These are phyloP conservation scores for Sciurus carolinensis DNA, from an alignment of 2,797 vertebrate species.

Conservation along the genomic window DNA sequence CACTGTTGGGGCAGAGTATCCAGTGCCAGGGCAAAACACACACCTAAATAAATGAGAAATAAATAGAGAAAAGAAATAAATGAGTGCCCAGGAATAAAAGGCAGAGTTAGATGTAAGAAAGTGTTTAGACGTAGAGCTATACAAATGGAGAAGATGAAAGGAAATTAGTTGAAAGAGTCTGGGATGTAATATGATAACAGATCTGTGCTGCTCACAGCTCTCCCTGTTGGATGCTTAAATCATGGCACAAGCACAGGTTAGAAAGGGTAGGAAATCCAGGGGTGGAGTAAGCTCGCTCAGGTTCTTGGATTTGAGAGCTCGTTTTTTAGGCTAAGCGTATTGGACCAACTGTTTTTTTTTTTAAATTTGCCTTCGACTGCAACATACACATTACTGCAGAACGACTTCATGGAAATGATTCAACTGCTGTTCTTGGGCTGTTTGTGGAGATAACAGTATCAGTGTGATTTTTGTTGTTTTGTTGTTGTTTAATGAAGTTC, in stretches of 20 bases:
- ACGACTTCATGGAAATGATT: constrained; percentile 7
- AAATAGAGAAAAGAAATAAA: constrained; percentile 24
- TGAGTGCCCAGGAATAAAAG: background rate
- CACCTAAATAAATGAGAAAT: constrained; percentile 4
- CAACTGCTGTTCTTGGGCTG: background rate
- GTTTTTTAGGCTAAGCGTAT: background rate
- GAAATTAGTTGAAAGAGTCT: background rate
- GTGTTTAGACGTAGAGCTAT: background rate
- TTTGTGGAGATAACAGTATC: background rate
- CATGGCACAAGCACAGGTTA: background rate
- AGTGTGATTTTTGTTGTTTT: background rate
- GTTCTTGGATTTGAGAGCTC: constrained; percentile 7
- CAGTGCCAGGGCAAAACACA: background rate
- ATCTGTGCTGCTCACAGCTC: background rate
- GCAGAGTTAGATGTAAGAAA: background rate
- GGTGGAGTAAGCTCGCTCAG: background rate
- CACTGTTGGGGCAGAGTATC: background rate
- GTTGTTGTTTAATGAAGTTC: constrained; percentile 34
- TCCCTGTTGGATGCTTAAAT: background rate
- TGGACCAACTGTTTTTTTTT: background rate
- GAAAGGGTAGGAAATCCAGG: background rate
- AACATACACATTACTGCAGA: background rate
- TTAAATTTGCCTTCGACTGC: background rate
- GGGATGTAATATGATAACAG: background rate
- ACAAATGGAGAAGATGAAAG: constrained; percentile 23